Percentiles rank a stretch among this genome's conserved stretches.
Evolutionary conservation across 2,113 vertebrate species (phyloP).

Genomic region (Hyperoodon ampullatus): DNA sequence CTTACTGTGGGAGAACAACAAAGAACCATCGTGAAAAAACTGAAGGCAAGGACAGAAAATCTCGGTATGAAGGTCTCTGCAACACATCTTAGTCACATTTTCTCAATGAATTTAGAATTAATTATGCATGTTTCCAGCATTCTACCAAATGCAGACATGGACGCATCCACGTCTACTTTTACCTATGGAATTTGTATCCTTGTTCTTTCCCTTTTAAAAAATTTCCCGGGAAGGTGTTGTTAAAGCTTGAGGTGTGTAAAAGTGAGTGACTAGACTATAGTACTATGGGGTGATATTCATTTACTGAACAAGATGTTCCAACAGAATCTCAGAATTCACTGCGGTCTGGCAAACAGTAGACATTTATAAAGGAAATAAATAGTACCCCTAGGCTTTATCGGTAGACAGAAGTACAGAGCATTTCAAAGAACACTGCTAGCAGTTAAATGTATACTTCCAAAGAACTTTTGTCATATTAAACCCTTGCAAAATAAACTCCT

Average conservation of each 20-base stretch:
- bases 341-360: not conserved
- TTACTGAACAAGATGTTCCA: not conserved
- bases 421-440: not conserved
- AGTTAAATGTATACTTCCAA: not conserved
- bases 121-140: not conserved
- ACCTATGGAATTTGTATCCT: not conserved
- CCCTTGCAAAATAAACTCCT: not conserved
- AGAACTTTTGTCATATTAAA: not conserved
- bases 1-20: slow-evolving; percentile 82
- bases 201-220: not conserved
- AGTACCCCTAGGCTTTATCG: not conserved
- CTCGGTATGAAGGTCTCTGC: not conserved
- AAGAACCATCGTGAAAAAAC: not conserved
- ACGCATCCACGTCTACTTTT: not conserved
- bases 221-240: not conserved
- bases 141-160: not conserved
- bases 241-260: not conserved
- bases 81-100: not conserved
- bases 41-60: not conserved
- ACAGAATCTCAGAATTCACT: not conserved
- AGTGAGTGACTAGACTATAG: not conserved
- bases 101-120: not conserved
- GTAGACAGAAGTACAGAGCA: not conserved
- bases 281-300: not conserved
- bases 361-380: not conserved